phyloP scores from a whole-genome alignment of 2,888 invertebrate genomes.

The Clusia tigrina region DNA sequence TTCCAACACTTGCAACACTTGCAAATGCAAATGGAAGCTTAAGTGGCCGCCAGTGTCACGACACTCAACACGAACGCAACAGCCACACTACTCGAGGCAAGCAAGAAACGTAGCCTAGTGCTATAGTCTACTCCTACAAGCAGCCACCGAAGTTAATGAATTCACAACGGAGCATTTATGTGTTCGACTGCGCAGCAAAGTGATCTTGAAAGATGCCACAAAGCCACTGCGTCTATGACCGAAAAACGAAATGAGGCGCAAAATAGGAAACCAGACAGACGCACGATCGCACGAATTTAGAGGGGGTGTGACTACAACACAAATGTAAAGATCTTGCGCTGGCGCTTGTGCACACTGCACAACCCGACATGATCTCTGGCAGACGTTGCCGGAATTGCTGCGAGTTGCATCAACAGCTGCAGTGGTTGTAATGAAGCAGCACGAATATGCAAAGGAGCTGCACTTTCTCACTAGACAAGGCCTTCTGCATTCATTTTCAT shows the following conservation, averaged over 20 bases:
- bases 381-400: neutral
- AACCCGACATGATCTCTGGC: neutral
- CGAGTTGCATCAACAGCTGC: neutral
- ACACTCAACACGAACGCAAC: conserved; percentile 1
- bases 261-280: conserved; percentile 30
- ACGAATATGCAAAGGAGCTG: conserved; percentile 3
- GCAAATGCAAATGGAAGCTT: conserved; percentile 20
- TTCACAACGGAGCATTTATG: conserved; percentile 42
- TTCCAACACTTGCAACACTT: conserved; percentile 19
- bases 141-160: conserved; percentile 34
- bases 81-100: conserved; percentile 2
- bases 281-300: conserved; percentile 17
- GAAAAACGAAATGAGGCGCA: conserved; percentile 25
- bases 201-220: conserved; percentile 21
- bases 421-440: neutral
- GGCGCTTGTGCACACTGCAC: neutral
- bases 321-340: neutral
- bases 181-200: conserved; percentile 31
- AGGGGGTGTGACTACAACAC: neutral
- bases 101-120: neutral
- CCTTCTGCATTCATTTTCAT: neutral
- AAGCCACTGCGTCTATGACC: neutral
- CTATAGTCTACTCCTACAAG: neutral
- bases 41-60: conserved; percentile 24
- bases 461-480: neutral